Conservation (phyloP, 30 jellyfish, hydroid and myxozoan species). For the Hydractinia echinata region DNA sequence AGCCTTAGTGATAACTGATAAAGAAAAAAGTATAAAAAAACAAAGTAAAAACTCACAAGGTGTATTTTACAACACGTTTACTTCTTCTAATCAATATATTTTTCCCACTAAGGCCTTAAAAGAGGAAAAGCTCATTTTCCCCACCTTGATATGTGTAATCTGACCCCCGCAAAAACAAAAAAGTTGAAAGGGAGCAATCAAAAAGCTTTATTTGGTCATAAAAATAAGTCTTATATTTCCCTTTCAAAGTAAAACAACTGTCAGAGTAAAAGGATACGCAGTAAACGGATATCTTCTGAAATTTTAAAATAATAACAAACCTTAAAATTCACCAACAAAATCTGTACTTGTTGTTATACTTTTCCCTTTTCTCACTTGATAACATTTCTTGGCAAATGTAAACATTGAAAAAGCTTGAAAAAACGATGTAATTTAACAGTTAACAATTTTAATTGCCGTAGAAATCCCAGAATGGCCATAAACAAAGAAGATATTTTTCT, state of each 20-base stretch:
- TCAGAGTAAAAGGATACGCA: not conserved
- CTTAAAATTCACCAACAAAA: slow-evolving; percentile 8
- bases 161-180: no score
- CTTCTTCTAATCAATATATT: no score
- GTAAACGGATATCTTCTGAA: not conserved
- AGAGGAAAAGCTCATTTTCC: no score
- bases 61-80: no score
- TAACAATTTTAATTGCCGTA: slow-evolving; percentile 17
- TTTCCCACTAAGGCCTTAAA: no score
- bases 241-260: slow-evolving; percentile 13
- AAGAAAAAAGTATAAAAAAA: no score
- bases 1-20: no score
- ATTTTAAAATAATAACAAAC: slow-evolving; percentile 10
- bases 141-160: no score
- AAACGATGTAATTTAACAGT: not conserved
- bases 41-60: no score
- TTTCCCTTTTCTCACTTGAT: slow-evolving; percentile 14
- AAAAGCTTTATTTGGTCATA: not conserved
- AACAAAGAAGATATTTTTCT: slow-evolving; percentile 6
- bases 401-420: not conserved
- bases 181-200: not conserved
- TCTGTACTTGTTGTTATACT: slow-evolving; percentile 7
- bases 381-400: slow-evolving; percentile 3
- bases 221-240: not conserved
- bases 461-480: not conserved